phyloP scores from a whole-genome alignment of 37 sponge, comb jelly and placozoan genomes.

The Hexactinellida sp. region DNA sequence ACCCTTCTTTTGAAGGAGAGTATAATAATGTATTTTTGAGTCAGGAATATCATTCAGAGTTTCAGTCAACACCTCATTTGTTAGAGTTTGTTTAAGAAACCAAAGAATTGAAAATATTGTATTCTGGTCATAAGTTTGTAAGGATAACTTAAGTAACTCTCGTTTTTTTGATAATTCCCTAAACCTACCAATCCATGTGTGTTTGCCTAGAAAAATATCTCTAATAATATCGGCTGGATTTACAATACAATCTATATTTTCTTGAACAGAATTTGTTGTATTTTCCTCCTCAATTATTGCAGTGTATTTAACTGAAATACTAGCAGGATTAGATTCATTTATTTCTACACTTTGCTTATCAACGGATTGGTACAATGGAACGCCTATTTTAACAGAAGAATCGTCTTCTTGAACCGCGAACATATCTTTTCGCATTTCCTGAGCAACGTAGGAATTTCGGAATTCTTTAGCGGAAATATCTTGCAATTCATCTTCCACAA shows the following conservation, averaged over 20 bases:
- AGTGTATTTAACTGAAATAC: background rate
- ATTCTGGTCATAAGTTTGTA: background rate
- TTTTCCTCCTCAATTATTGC: background rate
- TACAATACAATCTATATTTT: background rate
- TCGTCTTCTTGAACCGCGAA: background rate
- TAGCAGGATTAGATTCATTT: background rate
- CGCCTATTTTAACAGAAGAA: background rate
- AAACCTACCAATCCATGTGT: background rate
- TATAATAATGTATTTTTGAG: background rate
- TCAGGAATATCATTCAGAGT: background rate
- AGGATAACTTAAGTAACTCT: background rate
- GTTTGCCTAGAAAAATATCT: slow-evolving; percentile 14
- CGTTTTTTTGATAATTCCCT: background rate
- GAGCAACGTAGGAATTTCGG: background rate
- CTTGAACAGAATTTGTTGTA: background rate
- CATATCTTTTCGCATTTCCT: background rate
- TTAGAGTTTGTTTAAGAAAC: background rate
- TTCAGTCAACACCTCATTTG: background rate
- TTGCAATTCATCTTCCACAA: background rate
- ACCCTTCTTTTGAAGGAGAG: background rate
- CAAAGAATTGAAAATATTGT: background rate
- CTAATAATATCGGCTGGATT: background rate
- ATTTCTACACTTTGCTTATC: background rate
- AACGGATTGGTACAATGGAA: background rate
- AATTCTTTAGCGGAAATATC: background rate